A percentile compares a stretch with the other conserved stretches of the same genome.
These are phyloP conservation scores for Pegea sp. DNA, from an alignment of 23 tunicate species.

Conservation along the genomic window DNA sequence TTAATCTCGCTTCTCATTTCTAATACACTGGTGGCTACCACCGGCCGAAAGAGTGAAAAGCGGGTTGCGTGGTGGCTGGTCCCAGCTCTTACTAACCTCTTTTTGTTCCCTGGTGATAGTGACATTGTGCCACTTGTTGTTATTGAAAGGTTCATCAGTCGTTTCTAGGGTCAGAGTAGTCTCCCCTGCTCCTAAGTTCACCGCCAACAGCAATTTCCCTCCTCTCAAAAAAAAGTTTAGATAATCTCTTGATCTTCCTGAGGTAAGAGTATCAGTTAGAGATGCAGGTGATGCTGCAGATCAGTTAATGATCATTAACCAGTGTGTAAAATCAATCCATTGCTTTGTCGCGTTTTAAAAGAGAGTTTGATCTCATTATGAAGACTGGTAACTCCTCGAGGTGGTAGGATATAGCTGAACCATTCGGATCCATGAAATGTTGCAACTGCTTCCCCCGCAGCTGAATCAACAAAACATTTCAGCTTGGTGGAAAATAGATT, in stretches of 20 bases:
- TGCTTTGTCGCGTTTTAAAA: slow-evolving; percentile 40
- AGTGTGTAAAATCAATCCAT: slow-evolving; percentile 76
- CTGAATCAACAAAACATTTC: too few species aligned
- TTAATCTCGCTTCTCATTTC: too few species aligned
- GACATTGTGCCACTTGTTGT: neutral
- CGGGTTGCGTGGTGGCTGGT: too few species aligned
- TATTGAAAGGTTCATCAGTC: neutral
- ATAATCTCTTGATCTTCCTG: too few species aligned
- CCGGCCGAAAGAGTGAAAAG: too few species aligned
- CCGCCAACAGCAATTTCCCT: neutral
- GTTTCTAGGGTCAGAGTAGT: neutral
- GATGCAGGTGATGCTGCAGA: too few species aligned
- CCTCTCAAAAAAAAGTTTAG: too few species aligned
- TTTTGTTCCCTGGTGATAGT: neutral
- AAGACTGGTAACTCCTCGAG: slow-evolving; percentile 13
- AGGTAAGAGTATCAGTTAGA: too few species aligned
- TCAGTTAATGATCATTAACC: too few species aligned
- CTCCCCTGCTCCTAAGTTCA: neutral
- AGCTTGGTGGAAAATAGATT: too few species aligned
- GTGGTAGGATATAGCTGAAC: slow-evolving; percentile 33
- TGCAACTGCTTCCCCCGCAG: slow-evolving; percentile 32
- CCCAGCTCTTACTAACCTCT: too few species aligned
- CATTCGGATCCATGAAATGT: slow-evolving; percentile 50
- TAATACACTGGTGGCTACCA: too few species aligned
- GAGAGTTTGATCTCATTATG: slow-evolving; percentile 38